These are phyloP conservation scores for Zaprionus camerounensis DNA, from an alignment of 1,140 invertebrate genomes.

Conservation along the genomic window DNA sequence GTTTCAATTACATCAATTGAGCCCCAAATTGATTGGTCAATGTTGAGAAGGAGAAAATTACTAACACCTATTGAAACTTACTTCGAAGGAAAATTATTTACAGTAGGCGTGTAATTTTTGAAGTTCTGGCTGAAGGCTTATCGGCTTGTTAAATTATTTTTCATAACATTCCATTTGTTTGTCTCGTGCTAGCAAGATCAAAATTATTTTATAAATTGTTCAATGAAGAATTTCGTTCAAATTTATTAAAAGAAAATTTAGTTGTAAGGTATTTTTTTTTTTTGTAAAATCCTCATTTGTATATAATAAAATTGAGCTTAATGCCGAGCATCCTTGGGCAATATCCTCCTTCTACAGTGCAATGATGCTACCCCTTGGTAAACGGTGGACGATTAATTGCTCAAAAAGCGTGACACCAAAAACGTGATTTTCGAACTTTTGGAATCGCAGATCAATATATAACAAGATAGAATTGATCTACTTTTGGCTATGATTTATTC, in stretches of 20 bases:
- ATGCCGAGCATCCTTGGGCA: background rate
- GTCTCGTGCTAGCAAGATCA: conserved; percentile 29
- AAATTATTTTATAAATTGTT: conserved; percentile 27
- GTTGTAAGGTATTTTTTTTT: too few species aligned
- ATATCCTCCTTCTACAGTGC: background rate
- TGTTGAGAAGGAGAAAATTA: conserved; percentile 60
- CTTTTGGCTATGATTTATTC: background rate
- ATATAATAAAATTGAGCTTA: background rate
- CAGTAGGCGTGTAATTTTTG: conserved; percentile 45
- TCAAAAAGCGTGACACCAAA: background rate
- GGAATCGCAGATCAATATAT: too few species aligned
- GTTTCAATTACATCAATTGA: conserved; percentile 79
- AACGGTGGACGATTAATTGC: background rate
- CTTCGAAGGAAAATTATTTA: conserved; percentile 19
- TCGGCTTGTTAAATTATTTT: background rate
- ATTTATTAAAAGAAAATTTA: too few species aligned
- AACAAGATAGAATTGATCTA: too few species aligned
- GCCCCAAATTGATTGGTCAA: conserved; percentile 11
- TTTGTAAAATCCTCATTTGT: background rate
- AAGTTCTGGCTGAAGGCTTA: background rate
- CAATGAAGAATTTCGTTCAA: background rate
- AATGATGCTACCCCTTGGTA: background rate
- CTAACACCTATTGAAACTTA: conserved; percentile 33
- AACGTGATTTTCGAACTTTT: background rate
- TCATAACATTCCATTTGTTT: conserved; percentile 24